Conservation (phyloP, 2,888 invertebrate genomes). For the Cosmia pyralina region DNA sequence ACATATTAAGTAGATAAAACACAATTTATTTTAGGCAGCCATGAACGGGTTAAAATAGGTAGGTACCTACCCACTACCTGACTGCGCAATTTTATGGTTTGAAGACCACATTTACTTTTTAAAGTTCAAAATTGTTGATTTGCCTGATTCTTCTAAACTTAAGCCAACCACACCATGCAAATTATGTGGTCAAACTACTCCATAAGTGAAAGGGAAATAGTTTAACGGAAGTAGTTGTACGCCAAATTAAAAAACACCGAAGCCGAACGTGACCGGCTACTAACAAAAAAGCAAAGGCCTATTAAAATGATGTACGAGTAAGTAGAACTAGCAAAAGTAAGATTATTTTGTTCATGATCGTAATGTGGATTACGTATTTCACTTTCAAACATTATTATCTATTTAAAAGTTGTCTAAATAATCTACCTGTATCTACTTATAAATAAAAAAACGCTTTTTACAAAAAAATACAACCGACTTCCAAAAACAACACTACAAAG, state of each 20-base stretch:
- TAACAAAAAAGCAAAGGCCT: neutral
- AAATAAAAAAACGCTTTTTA: no score
- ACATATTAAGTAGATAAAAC: no score
- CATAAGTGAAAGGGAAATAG: neutral
- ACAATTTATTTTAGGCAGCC: neutral
- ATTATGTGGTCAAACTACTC: neutral
- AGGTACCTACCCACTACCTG: neutral
- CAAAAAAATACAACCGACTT: no score
- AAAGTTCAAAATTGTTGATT: neutral
- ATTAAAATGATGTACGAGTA: constrained; percentile 2
- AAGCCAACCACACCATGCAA: neutral
- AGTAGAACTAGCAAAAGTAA: neutral
- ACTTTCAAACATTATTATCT: constrained; percentile 15
- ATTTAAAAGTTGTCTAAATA: no score
- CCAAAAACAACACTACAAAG: no score
- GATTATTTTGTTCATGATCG: neutral
- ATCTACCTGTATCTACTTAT: no score
- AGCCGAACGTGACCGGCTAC: neutral
- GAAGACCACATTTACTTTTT: neutral
- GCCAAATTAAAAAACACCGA: neutral
- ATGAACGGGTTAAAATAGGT: neutral
- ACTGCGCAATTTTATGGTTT: neutral
- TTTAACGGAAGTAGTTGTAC: neutral
- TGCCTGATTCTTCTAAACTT: neutral
- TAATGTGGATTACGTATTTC: neutral